Conservation (phyloP, 2,888 invertebrate genomes). For the Mellilla xanthometata region DNA sequence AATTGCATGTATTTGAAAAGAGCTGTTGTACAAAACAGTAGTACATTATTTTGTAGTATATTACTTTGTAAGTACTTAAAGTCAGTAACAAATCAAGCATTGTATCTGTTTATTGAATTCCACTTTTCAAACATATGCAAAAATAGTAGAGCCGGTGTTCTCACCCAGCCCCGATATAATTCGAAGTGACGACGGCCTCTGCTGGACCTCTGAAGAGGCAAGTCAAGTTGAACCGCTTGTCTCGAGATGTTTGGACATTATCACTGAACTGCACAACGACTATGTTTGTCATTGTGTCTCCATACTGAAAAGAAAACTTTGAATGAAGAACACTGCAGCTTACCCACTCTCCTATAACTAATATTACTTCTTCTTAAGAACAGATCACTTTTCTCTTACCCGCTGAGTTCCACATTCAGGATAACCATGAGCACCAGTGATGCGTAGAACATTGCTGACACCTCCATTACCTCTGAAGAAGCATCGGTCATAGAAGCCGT, state of each 20-base stretch:
- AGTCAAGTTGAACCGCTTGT: constrained; percentile 96
- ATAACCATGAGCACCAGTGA: constrained; percentile 96
- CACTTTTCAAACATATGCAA: constrained; percentile 36
- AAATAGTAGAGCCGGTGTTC: constrained; percentile 31
- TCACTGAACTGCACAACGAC: constrained; percentile 97
- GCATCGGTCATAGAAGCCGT: constrained; percentile 94
- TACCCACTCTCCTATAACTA: too few species aligned
- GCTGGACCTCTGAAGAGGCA: constrained; percentile 95
- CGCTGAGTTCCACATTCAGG: constrained; percentile 96
- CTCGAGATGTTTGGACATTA: constrained; percentile 94
- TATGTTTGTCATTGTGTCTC: constrained; percentile 96
- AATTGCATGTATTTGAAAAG: constrained; percentile 4
- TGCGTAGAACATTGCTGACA: constrained; percentile 90
- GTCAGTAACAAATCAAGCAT: too few species aligned
- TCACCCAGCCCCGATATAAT: constrained; percentile 96
- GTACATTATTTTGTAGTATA: too few species aligned
- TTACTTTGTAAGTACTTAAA: too few species aligned
- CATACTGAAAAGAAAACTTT: constrained; percentile 85
- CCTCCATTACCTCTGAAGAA: constrained; percentile 96
- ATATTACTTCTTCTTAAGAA: background rate
- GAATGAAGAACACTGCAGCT: too few species aligned
- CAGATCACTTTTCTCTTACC: constrained; percentile 63
- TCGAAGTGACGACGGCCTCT: constrained; percentile 96
- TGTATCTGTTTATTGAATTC: too few species aligned
- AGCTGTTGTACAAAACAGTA: background rate